These are phyloP conservation scores for Rhamnusium bicolor DNA, from an alignment of 2,888 invertebrate species.

Conservation along the genomic window DNA sequence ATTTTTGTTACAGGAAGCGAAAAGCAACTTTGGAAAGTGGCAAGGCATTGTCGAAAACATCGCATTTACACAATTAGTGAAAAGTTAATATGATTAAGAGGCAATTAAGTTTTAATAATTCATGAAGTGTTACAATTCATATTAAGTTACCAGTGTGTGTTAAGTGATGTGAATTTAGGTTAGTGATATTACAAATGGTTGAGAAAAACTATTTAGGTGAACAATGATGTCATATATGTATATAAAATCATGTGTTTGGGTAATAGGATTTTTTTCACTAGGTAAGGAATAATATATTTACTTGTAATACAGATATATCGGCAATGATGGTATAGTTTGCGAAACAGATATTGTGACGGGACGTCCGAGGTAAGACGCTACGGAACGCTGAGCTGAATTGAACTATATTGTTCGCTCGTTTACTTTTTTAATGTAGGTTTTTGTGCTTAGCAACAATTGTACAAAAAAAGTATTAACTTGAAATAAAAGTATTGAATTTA, in stretches of 20 bases:
- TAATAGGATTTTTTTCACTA: constrained; percentile 44
- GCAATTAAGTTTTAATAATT: constrained; percentile 8
- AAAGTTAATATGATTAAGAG: constrained; percentile 21
- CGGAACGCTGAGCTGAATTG: too few species aligned
- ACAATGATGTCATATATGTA: constrained; percentile 42
- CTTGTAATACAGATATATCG: background rate
- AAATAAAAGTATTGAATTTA: too few species aligned
- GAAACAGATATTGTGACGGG: too few species aligned
- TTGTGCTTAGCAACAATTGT: too few species aligned
- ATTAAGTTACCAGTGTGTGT: constrained; percentile 11
- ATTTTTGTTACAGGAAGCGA: constrained; percentile 25
- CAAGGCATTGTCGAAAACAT: background rate
- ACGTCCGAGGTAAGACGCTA: too few species aligned
- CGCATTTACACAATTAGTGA: constrained; percentile 10
- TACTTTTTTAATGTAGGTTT: too few species aligned
- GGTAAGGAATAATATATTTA: constrained; percentile 33
- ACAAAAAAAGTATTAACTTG: too few species aligned
- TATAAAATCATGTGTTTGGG: constrained; percentile 44
- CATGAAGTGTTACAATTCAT: background rate
- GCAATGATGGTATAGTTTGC: too few species aligned
- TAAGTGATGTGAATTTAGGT: constrained; percentile 22
- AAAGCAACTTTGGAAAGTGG: constrained; percentile 23
- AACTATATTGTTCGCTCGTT: too few species aligned
- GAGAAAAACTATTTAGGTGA: constrained; percentile 14
- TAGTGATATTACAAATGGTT: constrained; percentile 25